phyloP scores from a whole-genome alignment of 2,888 invertebrate genomes.

The Microchrysa polita region DNA sequence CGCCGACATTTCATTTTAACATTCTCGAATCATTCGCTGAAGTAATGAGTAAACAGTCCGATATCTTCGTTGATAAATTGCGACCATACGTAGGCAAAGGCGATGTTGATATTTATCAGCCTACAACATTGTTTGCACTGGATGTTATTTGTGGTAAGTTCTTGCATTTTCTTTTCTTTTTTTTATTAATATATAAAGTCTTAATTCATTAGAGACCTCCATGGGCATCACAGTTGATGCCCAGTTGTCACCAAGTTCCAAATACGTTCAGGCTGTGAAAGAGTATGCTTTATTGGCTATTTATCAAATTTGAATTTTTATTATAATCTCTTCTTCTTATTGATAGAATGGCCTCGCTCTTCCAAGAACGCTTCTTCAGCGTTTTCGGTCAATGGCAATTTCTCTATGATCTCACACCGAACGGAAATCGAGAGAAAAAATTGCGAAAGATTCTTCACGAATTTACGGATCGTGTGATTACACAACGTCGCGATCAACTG shows the following conservation, averaged over 20 bases:
- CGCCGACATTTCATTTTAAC: constrained; percentile 63
- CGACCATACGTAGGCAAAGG: constrained; percentile 44
- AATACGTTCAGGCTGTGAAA: constrained; percentile 42
- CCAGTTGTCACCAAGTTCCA: constrained; percentile 28
- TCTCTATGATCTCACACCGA: constrained; percentile 16
- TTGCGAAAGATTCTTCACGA: constrained; percentile 28
- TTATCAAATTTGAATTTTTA: neutral
- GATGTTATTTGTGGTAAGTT: constrained; percentile 62
- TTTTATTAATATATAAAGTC: neutral
- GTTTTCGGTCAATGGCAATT: constrained; percentile 12
- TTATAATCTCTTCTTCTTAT: neutral
- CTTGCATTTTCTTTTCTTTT: no score
- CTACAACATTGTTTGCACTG: constrained; percentile 62
- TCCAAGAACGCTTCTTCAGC: constrained; percentile 40
- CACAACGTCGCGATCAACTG: constrained; percentile 24
- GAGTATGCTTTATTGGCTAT: constrained; percentile 10
- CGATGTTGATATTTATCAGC: constrained; percentile 63
- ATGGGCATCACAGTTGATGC: constrained; percentile 41
- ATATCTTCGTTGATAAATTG: constrained; percentile 59
- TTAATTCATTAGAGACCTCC: constrained; percentile 32
- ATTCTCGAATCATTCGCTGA: constrained; percentile 61
- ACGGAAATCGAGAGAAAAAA: constrained; percentile 15
- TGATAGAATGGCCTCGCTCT: constrained; percentile 22
- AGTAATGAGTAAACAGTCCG: constrained; percentile 62
- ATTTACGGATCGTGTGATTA: constrained; percentile 34